Evolutionary conservation across 2,113 vertebrate genomes (phyloP), one percentile per base, ranked within the genome.

Genomic region (Odontophorus gujanensis): DNA sequence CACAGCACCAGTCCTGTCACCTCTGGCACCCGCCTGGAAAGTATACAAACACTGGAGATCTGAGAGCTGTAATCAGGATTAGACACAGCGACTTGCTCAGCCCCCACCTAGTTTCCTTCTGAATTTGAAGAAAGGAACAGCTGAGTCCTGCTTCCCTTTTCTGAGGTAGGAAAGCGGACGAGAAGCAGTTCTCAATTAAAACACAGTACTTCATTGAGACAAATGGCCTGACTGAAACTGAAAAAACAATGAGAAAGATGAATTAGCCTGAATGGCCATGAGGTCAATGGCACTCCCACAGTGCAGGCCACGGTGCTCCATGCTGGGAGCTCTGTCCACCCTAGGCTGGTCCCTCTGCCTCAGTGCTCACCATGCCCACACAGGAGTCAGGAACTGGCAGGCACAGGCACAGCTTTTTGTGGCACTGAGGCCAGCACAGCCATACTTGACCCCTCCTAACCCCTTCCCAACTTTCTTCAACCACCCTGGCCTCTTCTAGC

Each of bases 81-180:
- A 63, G 45, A 25, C 28, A 14, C 38, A 55, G 68, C 42, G 75
- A 43, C 4, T 26, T 12, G 32, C 71, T 42, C 30, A 34, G 75
- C 51, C 51, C 51, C 38, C 75, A 58, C 82, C 82, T 36, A 83
- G 47, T 68, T 43, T 66, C 24, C 65, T 82, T 90, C 86, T 63
- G 51, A 68, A 32, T 62, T 76, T 62, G 62, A 59, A 90, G 76
- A 80, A 87, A 69, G 45, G 32, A 95, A 92, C 58, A 43, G 83
- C 57, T 71, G 81, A 13, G 1, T 76, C 62, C 58, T 81, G 69
- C 88, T 96, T 96, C 92, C 83, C 34, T 81, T 59, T 96, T 85
- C 82, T 77, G 82, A 38, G 51, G 92, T 32, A 94, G 55, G 71
- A 94, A 90, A 96, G 92, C 45, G 14, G 90, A 95, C 47, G 32